Conservation (phyloP, 2,888 invertebrate species). For the Panopea generosa region DNA sequence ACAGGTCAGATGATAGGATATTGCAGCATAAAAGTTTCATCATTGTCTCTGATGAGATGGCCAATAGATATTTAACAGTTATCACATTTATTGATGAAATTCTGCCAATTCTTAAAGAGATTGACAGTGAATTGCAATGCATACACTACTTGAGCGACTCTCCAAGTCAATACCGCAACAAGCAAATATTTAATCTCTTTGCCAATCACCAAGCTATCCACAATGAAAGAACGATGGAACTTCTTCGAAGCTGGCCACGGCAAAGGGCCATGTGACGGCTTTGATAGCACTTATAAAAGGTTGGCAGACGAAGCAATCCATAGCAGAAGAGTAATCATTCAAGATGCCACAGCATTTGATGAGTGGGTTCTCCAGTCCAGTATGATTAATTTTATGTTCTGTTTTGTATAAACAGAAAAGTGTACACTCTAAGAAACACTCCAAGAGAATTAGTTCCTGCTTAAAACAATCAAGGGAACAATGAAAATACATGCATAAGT, state of each 20-base stretch:
- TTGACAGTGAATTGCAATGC: background rate
- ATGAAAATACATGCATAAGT: slow-evolving; percentile 28
- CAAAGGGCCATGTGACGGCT: slow-evolving; percentile 11
- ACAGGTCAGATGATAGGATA: background rate
- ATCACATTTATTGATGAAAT: slow-evolving; percentile 45
- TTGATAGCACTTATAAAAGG: slow-evolving; percentile 10
- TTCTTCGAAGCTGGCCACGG: slow-evolving; percentile 21
- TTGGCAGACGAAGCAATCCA: slow-evolving; percentile 13
- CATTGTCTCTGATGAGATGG: slow-evolving; percentile 45
- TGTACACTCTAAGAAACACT: background rate
- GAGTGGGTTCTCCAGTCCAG: slow-evolving; percentile 13
- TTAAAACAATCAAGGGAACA: slow-evolving; percentile 13
- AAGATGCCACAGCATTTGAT: slow-evolving; percentile 23
- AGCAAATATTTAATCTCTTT: slow-evolving; percentile 43
- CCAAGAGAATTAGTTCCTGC: background rate
- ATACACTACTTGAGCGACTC: slow-evolving; percentile 31
- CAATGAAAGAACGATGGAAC: slow-evolving; percentile 5
- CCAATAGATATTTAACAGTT: slow-evolving; percentile 43
- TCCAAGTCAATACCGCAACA: slow-evolving; percentile 50
- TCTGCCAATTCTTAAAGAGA: slow-evolving; percentile 36
- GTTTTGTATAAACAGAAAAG: background rate
- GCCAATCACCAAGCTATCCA: slow-evolving; percentile 14
- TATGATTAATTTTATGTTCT: slow-evolving; percentile 10
- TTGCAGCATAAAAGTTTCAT: slow-evolving; percentile 52
- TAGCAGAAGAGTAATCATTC: slow-evolving; percentile 9